A percentile compares a stretch with the other conserved stretches of the same genome.
Conservation (phyloP, 2,888 invertebrate genomes). For the Nomada lathburiana region DNA sequence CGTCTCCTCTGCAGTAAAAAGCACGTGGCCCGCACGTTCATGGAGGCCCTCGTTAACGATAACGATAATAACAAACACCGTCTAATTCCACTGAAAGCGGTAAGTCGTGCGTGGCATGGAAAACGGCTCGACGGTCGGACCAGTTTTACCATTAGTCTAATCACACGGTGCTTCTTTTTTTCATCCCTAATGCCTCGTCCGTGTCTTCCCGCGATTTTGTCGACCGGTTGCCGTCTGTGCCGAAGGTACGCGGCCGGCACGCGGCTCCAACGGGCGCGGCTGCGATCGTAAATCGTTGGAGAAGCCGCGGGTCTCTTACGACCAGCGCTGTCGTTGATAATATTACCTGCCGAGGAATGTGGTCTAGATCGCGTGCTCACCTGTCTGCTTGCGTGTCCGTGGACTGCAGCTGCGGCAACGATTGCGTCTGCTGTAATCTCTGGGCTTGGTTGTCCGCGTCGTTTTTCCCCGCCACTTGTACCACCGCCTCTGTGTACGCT, state of each 20-base stretch:
- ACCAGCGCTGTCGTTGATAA: constrained; percentile 13
- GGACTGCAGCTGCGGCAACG: constrained; percentile 61
- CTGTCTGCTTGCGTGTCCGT: constrained; percentile 68
- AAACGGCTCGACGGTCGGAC: not conserved
- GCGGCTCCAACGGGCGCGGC: constrained; percentile 22
- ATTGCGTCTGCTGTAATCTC: constrained; percentile 51
- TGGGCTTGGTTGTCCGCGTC: constrained; percentile 48
- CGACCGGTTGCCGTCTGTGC: not conserved
- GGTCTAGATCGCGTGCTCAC: constrained; percentile 63
- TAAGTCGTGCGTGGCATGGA: not conserved
- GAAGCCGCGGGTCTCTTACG: constrained; percentile 11
- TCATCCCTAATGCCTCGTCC: constrained; percentile 10
- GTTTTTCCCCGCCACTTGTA: not conserved
- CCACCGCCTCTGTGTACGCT: not conserved
- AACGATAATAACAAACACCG: not conserved
- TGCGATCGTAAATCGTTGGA: constrained; percentile 34
- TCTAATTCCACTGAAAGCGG: not conserved
- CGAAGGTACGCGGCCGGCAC: not conserved
- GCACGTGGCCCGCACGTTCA: too few relatives aligned
- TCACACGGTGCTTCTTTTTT: not conserved
- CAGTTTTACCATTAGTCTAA: not conserved
- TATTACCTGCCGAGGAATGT: constrained; percentile 8
- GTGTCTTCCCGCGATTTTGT: constrained; percentile 29
- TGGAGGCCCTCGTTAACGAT: too few relatives aligned
- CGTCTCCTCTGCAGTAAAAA: too few relatives aligned